Evolutionary conservation across 2,888 invertebrate genomes (phyloP), one percentile per base, ranked within the genome.

Genomic region (Linyphia triangularis): DNA sequence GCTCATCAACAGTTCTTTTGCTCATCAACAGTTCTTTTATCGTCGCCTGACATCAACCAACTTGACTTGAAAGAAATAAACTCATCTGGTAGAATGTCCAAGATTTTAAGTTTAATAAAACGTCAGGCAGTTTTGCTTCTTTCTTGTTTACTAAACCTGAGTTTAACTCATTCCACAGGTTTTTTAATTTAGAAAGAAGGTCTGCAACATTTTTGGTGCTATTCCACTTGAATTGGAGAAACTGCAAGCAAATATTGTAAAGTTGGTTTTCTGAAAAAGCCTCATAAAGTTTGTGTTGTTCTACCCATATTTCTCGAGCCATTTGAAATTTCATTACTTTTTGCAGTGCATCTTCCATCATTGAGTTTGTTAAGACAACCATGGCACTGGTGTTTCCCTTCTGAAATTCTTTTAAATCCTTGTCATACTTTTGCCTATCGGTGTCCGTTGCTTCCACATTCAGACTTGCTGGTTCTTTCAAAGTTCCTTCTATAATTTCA

Each of bases 191-290:
- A 0, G 81, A 81, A 1, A 83, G 26, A 61, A 85, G 69, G 13
- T 73, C 77, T 6, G 65, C 63, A 22, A 85, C 63, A 40, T 65
- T 43, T 9, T 85, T 65, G 13, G 51, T 22, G 1, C 2, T 3
- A 1, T 16, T 24, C 72, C 89, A 89, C 10, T 75, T 82, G 37
- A 57, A 69, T 19, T 69, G 73, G 63, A 89, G 85, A 28, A 81
- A 85, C 16, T 89, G 72, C 26, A 85, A 5, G 40, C 85, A 89
- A 16, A 51, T 51, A 3, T n/a, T 51, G n/a, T 51, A 51, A 9
- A 51, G 16, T 33, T 84, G 75, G 19, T 88, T 78, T 0, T 88
- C 70, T n/a, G 83, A 88, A 0, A 69, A 33, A 2, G 84, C 88
- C 61, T 81, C 86, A 33, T 30, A 86, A 3, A 81, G n/a, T 9